Percentiles rank a stretch among this genome's conserved stretches.
Evolutionary conservation across 2,113 vertebrate species (phyloP).

Genomic region (Numida meleagris): DNA sequence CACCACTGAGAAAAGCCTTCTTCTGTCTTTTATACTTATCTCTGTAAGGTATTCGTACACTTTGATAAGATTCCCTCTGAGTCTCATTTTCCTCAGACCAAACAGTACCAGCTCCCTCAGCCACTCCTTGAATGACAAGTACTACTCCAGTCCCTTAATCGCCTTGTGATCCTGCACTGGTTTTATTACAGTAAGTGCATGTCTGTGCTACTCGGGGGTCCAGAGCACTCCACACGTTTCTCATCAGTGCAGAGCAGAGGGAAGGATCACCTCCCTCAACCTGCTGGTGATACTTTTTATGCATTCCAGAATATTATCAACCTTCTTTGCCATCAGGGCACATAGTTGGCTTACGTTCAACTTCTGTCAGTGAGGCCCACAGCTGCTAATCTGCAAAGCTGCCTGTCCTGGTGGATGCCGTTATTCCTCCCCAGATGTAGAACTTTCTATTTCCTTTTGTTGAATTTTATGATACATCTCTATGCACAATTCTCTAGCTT

Average conservation of each 20-base stretch:
- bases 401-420: background rate
- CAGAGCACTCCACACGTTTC: background rate
- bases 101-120: background rate
- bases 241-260: background rate
- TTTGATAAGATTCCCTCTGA: background rate
- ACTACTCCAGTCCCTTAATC: background rate
- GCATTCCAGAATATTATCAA: background rate
- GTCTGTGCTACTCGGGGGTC: no score
- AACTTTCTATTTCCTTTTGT: background rate
- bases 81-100: background rate
- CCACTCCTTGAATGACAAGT: accelerated
- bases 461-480: background rate
- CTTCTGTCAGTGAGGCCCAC: background rate
- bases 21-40: background rate
- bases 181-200: background rate
- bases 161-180: background rate
- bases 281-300: accelerated
- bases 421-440: background rate
- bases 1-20: background rate
- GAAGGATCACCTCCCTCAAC: background rate
- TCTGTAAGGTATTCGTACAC: background rate
- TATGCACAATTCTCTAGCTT: background rate
- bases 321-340: background rate
- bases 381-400: background rate
- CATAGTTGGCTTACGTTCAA: accelerated